phyloP scores from a whole-genome alignment of 2,888 invertebrate genomes.

The Siphlonurus alternatus region DNA sequence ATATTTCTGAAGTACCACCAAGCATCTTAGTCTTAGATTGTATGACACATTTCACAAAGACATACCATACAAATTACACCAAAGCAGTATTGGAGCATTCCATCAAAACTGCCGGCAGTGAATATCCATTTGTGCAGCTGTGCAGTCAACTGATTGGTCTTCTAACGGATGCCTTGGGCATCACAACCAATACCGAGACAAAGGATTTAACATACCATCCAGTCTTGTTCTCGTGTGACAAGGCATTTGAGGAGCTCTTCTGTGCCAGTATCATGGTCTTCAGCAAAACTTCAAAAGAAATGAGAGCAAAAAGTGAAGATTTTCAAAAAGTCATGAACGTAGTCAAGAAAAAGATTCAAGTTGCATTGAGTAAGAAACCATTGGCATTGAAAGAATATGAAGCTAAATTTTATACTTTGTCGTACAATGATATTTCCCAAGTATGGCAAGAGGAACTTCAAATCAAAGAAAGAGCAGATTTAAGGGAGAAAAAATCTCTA shows the following conservation, averaged over 20 bases:
- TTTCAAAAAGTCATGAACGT: not conserved
- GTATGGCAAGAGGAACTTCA: conserved; percentile 2
- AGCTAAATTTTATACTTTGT: not conserved
- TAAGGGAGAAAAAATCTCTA: not conserved
- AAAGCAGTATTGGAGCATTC: not conserved
- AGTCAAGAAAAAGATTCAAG: not conserved
- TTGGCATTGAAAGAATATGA: not conserved
- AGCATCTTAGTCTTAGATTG: not conserved
- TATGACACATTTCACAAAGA: not conserved
- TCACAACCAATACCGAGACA: not conserved
- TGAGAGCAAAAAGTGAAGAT: conserved; percentile 1
- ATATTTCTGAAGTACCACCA: not conserved
- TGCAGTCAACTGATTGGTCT: not conserved
- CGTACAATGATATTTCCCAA: not conserved
- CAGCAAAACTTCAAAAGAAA: conserved; percentile 3
- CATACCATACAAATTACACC: not conserved
- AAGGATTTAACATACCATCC: not conserved
- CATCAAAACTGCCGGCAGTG: not conserved
- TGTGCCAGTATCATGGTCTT: not conserved
- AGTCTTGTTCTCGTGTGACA: not conserved
- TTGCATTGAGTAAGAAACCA: not conserved
- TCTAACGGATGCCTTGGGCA: not conserved
- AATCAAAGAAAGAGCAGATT: not conserved
- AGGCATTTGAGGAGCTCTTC: conserved; percentile 1
- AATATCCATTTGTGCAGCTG: not conserved